Evolutionary conservation across 2,113 vertebrate species (phyloP).

Genomic region (Anolis carolinensis): DNA sequence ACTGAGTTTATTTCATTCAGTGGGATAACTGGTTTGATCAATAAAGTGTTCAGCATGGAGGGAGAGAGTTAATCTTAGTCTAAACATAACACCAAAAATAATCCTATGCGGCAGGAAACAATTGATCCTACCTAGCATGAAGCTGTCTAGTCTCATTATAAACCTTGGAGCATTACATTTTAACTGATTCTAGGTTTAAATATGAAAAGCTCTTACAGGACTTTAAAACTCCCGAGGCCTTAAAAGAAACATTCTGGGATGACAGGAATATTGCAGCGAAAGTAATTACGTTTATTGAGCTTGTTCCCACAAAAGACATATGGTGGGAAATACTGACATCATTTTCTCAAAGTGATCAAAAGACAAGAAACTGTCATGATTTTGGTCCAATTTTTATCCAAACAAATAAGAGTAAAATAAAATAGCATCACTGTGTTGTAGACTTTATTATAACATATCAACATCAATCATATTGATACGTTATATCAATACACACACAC

Average conservation of each 20-base stretch:
- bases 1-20: background rate
- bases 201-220: slow-evolving; percentile 18
- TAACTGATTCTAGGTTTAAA: slow-evolving; percentile 20
- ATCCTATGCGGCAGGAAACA: background rate
- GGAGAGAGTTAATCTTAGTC: slow-evolving; percentile 12
- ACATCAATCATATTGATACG: no score
- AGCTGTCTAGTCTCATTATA: slow-evolving; percentile 20
- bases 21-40: slow-evolving; percentile 4
- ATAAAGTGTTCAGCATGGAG: slow-evolving; percentile 18
- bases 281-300: slow-evolving; percentile 5
- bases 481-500: no score
- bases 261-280: background rate
- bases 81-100: slow-evolving; percentile 13
- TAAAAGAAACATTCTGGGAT: background rate
- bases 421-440: background rate
- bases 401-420: background rate
- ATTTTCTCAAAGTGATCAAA: background rate
- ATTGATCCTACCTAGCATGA: slow-evolving; percentile 14
- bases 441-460: background rate
- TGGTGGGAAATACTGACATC: background rate
- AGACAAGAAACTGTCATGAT: background rate
- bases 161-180: slow-evolving; percentile 9
- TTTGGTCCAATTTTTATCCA: background rate
- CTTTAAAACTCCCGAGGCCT: background rate
- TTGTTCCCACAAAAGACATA: background rate